Base-by-base conservation (phyloP, 92 coral and sea anemone genomes). In the Bergia puertoricense region DNA sequence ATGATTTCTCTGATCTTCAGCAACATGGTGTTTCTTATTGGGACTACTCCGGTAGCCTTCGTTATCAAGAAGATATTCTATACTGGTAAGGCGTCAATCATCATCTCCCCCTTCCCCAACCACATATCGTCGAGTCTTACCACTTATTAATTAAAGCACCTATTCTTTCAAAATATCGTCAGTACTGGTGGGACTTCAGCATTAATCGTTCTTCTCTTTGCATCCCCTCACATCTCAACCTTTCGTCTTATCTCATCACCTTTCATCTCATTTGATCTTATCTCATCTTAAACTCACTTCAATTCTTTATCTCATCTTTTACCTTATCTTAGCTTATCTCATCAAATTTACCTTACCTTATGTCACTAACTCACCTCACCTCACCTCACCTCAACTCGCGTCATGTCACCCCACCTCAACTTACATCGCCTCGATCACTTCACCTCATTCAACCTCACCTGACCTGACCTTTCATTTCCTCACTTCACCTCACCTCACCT, bases 11-110 rank as follows among this genome's bases (percentile, higher is more conserved):
- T 94, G 39, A 97, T 97, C 45, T 93, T 97, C 8, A 97, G 98
- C 89, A 97, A 97, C 95, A 81, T 93, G 91, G 98, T 95, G 82
- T 97, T 97, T 86, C 92, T 97, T 14, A 65, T 91, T 44, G 95
- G 96, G 20, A 74, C 86, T 4, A 89, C 81, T 18, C 95, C 98
- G 30, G 98, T 97, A 3, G 76, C 82, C 90, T 94, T 90, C 81
- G 93, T 90, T 85, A 91, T 96, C 39, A 88, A 91, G 69, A 94
- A 85, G 81, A 83, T 95, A 45, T 91, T 93, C 83, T 90, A 84
- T 81, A 39, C 50, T 86, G 98, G 99, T 71, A 73, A 2, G 14
- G 39, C 39, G 9, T 22, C 36, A 40, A 8, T 20, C 37, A 84
- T 23, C n/a, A 40, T 2, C 36, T 74, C 9, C 37, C 71, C 37